A percentile compares a stretch with the other conserved stretches of the same genome.
Evolutionary conservation across 1,140 invertebrate species (phyloP).

Genomic region (Prorops nasuta): DNA sequence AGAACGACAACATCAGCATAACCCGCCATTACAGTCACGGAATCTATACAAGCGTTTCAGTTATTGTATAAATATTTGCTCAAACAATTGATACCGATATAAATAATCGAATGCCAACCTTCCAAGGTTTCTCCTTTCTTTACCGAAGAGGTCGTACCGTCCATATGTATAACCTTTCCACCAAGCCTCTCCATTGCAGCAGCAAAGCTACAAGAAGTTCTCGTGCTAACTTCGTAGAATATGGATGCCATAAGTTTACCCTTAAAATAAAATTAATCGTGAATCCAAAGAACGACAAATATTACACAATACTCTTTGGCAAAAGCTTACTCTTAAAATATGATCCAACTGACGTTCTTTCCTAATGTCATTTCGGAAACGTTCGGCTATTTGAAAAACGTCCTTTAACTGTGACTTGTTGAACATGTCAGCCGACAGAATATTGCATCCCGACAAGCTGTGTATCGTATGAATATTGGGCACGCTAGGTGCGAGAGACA

Average conservation of each 20-base stretch:
- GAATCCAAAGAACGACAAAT: conserved; percentile 6
- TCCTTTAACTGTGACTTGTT: conserved; percentile 88
- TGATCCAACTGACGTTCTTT: conserved; percentile 85
- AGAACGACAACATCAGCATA: conserved; percentile 92
- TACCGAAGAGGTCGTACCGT: conserved; percentile 86
- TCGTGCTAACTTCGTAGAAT: conserved; percentile 96
- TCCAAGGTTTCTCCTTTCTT: conserved; percentile 96
- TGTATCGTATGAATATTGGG: conserved; percentile 40
- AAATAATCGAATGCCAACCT: conserved; percentile 60
- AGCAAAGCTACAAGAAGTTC: conserved; percentile 94
- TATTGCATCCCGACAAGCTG: conserved; percentile 74
- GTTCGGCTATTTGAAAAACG: conserved; percentile 91
- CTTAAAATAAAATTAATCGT: conserved; percentile 43
- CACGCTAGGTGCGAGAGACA: conserved; percentile 15
- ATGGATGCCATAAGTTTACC: conserved; percentile 94
- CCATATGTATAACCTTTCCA: conserved; percentile 86
- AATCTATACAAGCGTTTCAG: conserved; percentile 59
- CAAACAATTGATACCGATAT: too few relatives aligned
- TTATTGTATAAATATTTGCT: not conserved
- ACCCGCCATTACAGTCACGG: conserved; percentile 79
- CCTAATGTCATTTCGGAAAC: conserved; percentile 75
- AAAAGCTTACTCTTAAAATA: conserved; percentile 67
- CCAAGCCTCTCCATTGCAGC: conserved; percentile 95
- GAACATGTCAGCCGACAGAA: conserved; percentile 84
- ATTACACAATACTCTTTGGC: not conserved